phyloP scores from a whole-genome alignment of 1,140 invertebrate genomes.

The Drosophila mayri region DNA sequence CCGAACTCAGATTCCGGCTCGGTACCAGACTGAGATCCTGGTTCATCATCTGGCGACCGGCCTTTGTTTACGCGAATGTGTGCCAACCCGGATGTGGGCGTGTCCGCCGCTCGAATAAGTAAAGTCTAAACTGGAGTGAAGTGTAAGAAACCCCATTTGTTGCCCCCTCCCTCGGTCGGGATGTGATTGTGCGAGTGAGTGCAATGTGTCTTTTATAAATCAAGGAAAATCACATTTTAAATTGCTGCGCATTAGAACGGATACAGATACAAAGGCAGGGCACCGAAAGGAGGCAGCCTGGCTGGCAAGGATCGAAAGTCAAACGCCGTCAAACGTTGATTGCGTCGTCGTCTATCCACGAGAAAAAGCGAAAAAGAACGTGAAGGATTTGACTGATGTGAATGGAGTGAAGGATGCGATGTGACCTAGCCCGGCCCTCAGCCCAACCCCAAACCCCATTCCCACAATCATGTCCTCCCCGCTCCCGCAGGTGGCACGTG shows the following conservation, averaged over 20 bases:
- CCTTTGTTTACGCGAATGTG: conserved; percentile 56
- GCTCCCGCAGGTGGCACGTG: conserved; percentile 35
- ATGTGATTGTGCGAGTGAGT: conserved; percentile 41
- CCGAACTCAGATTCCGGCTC: not conserved
- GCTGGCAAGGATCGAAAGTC: conserved; percentile 64
- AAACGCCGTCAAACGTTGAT: conserved; percentile 73
- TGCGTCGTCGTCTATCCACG: conserved; percentile 61
- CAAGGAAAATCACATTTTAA: conserved; percentile 79
- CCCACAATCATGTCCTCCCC: conserved; percentile 1
- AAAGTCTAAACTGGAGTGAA: conserved; percentile 20
- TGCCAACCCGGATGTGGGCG: conserved; percentile 53
- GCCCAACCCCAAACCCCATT: not conserved
- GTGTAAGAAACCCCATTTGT: conserved; percentile 19
- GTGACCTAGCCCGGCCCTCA: conserved; percentile 39
- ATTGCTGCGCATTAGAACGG: conserved; percentile 79
- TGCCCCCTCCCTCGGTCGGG: not conserved
- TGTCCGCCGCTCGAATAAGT: conserved; percentile 39
- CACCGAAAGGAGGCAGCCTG: conserved; percentile 51
- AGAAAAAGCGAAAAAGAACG: conserved; percentile 25
- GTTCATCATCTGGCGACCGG: conserved; percentile 21
- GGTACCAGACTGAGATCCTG: conserved; percentile 1
- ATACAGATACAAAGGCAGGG: conserved; percentile 60
- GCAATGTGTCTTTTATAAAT: conserved; percentile 82
- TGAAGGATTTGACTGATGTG: conserved; percentile 58
- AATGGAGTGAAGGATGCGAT: conserved; percentile 58